Evolutionary conservation across 2,888 invertebrate genomes (phyloP).

Genomic region (Caenorhabditis afra): DNA sequence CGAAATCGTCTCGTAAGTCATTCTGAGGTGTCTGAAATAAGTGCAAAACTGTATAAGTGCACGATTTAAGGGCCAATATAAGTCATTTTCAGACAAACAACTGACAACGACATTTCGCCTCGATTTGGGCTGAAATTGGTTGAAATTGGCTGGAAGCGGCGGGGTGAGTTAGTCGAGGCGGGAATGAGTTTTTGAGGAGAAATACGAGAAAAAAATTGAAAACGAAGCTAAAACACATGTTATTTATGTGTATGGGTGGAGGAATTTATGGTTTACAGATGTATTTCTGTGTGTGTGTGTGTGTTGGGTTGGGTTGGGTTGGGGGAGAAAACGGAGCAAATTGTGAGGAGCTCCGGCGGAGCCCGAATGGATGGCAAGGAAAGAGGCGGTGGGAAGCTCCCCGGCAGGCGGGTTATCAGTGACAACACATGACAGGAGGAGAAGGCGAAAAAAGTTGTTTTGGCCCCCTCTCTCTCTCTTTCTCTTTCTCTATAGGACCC

Average conservation of each 20-base stretch:
- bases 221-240: conserved; percentile 23
- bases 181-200: neutral
- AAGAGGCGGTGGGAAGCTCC: conserved; percentile 6
- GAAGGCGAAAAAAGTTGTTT: neutral
- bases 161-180: neutral
- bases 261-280: neutral
- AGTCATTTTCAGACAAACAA: neutral
- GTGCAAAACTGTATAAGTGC: too few relatives aligned
- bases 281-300: too few relatives aligned
- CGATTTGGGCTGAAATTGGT: too few relatives aligned
- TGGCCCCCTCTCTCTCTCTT: neutral
- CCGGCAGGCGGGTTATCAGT: conserved; percentile 48
- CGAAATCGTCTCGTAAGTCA: conserved; percentile 76
- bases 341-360: neutral
- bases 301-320: too few relatives aligned
- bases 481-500: conserved; percentile 5
- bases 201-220: conserved; percentile 22
- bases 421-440: conserved; percentile 43
- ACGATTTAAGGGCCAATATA: neutral
- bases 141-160: too few relatives aligned
- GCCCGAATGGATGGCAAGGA: conserved; percentile 1
- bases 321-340: neutral
- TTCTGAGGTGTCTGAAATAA: conserved; percentile 60
- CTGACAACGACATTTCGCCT: conserved; percentile 45
- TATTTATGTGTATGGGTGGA: conserved; percentile 28